Conservation (phyloP, 2,888 invertebrate species). For the Trypoxylon attenuatum region DNA sequence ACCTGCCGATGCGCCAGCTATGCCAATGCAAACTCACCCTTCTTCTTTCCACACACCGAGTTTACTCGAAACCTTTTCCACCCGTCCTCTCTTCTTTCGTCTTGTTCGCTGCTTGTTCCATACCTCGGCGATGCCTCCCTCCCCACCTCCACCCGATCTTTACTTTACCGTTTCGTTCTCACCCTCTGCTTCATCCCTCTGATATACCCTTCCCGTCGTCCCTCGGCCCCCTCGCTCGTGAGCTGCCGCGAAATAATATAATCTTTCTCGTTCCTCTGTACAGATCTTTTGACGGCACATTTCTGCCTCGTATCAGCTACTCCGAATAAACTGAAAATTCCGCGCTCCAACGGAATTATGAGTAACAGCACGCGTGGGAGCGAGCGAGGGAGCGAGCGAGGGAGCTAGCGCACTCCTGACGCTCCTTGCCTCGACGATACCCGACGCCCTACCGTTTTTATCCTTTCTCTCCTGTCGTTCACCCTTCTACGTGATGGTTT, state of each 20-base stretch:
- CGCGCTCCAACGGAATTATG: slow-evolving; percentile 36
- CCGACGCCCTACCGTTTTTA: neutral
- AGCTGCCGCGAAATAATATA: slow-evolving; percentile 32
- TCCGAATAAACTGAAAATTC: slow-evolving; percentile 17
- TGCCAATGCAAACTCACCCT: no score
- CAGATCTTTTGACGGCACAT: slow-evolving; percentile 9
- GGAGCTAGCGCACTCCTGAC: slow-evolving; percentile 6
- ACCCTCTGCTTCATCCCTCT: no score
- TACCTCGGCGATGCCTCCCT: slow-evolving; percentile 11
- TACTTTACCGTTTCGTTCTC: no score
- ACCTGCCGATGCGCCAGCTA: no score
- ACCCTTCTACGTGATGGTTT: neutral
- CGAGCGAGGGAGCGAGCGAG: no score
- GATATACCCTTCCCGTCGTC: no score
- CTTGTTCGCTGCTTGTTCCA: slow-evolving; percentile 16
- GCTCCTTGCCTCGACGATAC: neutral
- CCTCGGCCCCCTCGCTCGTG: slow-evolving; percentile 9
- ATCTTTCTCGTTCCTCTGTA: slow-evolving; percentile 23
- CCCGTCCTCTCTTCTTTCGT: slow-evolving; percentile 1
- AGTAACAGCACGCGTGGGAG: slow-evolving; percentile 3
- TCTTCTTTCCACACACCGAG: no score
- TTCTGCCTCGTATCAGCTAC: slow-evolving; percentile 4
- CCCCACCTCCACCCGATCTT: no score
- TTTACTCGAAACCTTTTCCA: slow-evolving; percentile 11
- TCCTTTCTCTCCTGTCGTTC: neutral